phyloP scores from a whole-genome alignment of 2,113 vertebrate genomes.

The Brevimyrus niger region DNA sequence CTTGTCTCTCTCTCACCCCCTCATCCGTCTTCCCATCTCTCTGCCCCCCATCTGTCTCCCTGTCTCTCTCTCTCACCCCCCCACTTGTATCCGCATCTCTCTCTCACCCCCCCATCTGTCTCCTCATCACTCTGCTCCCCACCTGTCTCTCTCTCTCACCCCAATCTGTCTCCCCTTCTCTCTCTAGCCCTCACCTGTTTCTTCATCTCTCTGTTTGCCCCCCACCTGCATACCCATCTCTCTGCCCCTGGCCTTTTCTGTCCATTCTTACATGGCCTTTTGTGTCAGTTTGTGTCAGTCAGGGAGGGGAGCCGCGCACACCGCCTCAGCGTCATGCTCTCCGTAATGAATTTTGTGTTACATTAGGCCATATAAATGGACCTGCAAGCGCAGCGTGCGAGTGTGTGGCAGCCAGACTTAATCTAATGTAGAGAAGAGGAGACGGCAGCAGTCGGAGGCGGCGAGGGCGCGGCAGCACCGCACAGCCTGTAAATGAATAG shows the following conservation, averaged over 20 bases:
- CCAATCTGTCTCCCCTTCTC: neutral
- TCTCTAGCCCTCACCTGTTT: neutral
- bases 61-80: neutral
- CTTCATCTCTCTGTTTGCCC: neutral
- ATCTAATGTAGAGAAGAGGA: neutral
- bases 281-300: neutral
- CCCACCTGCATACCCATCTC: too few relatives aligned
- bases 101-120: neutral
- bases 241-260: neutral
- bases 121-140: too few relatives aligned
- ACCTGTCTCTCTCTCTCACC: neutral
- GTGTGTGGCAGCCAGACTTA: neutral
- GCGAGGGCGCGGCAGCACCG: neutral
- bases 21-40: neutral
- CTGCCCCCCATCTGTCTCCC: neutral
- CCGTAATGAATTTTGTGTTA: neutral
- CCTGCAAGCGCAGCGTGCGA: neutral
- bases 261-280: neutral
- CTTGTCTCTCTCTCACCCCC: neutral
- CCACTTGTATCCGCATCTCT: neutral
- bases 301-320: neutral
- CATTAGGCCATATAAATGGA: neutral
- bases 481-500: neutral
- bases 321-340: neutral
- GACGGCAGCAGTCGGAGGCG: neutral